Base-by-base conservation (phyloP, 2,797 vertebrate species). In the Acanthornis magna region DNA sequence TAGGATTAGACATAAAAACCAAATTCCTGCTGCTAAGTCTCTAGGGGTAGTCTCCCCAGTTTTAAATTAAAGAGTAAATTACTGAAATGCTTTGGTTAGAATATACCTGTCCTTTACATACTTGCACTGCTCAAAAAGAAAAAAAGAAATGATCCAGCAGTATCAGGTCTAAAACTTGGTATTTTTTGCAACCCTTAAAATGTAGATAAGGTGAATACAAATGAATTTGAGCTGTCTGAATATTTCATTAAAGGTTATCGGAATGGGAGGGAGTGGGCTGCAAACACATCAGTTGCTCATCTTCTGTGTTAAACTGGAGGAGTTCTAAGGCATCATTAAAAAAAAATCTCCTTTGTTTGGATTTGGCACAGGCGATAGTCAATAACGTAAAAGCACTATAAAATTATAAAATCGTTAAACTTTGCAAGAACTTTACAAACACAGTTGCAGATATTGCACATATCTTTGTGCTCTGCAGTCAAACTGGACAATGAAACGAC, bases 401-500 rank as follows among this genome's bases (percentile, higher is more conserved):
- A 90, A 96, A 92, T 65, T 55, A 85, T 83, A 96, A 98, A 95
- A 97, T 85, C 53, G 53, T 96, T 96, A 96, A 97, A 97, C 88
- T 97, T 96, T 96, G 93, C 68, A 68, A 93, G 85, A 97, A 97
- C 92, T 98, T 97, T 97, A 92, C 91, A 95, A 97, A 96, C 97
- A 94, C 75, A 74, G 91, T 97, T 92, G 88, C 91, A 97, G 97
- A 97, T 95, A 97, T 91, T 96, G 93, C 94, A 96, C 97, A 97
- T 97, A 97, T 97, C 93, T 97, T 97, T 94, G 97, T 97, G 98
- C 97, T 97, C 91, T 93, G 88, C 93, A 97, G 97, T 97, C 94
- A 98, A 98, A 98, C 97, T 98, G 98, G 97, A 98, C 98, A 98
- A 98, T 97, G 97, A 98, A 97, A 98, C 97, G 97, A 98, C 98